A percentile compares a stretch with the other conserved stretches of the same genome.
phyloP scores from a whole-genome alignment of 2,797 vertebrate genomes.

The Phylloscopus collybita region DNA sequence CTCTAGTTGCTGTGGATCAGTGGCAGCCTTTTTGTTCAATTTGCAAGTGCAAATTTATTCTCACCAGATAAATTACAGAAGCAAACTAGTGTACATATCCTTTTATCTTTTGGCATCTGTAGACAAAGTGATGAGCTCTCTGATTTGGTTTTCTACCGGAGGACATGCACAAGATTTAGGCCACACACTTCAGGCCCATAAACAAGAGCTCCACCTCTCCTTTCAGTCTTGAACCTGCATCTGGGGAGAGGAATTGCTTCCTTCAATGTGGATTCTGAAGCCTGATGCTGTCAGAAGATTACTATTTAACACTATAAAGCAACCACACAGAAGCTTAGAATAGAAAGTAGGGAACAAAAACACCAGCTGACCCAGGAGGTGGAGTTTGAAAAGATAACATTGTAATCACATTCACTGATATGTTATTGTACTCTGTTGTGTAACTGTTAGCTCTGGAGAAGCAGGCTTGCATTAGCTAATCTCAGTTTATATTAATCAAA shows the following conservation, averaged over 20 bases:
- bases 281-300: background rate
- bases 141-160: background rate
- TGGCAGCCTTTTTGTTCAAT: background rate
- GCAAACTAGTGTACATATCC: background rate
- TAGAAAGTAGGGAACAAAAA: background rate
- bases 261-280: background rate
- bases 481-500: background rate
- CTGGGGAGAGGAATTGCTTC: background rate
- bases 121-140: background rate
- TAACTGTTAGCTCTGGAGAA: slow-evolving; percentile 6
- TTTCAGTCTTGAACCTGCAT: background rate
- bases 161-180: background rate
- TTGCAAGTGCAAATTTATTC: background rate
- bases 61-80: background rate
- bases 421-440: background rate
- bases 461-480: background rate
- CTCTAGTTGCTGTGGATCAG: background rate
- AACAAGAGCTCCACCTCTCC: background rate
- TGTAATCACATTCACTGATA: background rate
- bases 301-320: background rate
- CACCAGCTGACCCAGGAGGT: background rate
- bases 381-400: background rate
- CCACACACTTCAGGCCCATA: background rate
- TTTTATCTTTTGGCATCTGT: background rate
- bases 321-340: background rate